phyloP scores from a whole-genome alignment of 1,140 invertebrate genomes.

The Leptopilina clavipes region DNA sequence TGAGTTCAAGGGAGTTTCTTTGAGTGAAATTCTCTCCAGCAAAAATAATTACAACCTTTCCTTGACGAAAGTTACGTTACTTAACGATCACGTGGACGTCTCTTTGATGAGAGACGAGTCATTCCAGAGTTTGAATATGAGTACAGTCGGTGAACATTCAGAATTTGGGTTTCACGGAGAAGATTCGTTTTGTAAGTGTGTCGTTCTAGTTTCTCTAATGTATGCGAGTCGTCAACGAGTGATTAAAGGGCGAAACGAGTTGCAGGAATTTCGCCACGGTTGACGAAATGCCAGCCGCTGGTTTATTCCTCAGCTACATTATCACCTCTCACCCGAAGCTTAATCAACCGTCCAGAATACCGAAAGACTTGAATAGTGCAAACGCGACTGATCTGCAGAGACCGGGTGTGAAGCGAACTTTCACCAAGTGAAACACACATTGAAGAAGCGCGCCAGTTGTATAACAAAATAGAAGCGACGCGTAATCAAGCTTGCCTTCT shows the following conservation, averaged over 20 bases:
- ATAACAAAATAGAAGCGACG: conserved; percentile 14
- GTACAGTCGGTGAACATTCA: not conserved
- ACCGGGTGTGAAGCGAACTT: conserved; percentile 29
- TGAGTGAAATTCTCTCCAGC: not conserved
- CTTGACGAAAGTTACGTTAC: conserved; percentile 4
- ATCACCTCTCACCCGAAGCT: conserved; percentile 50
- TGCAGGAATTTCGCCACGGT: conserved; percentile 30
- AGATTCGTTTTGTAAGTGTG: conserved; percentile 4
- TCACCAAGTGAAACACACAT: conserved; percentile 21
- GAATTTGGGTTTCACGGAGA: not conserved
- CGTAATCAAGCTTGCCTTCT: conserved; percentile 22
- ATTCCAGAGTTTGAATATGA: not conserved
- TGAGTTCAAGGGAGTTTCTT: not conserved
- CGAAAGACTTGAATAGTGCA: conserved; percentile 45
- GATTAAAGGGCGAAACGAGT: conserved; percentile 44
- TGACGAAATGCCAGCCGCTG: conserved; percentile 41
- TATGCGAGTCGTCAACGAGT: conserved; percentile 38
- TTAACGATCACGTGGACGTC: not conserved
- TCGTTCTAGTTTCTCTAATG: not conserved
- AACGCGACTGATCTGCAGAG: conserved; percentile 12
- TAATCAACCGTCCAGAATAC: conserved; percentile 49
- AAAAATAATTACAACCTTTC: not conserved
- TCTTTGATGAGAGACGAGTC: conserved; percentile 17
- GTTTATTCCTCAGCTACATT: conserved; percentile 47
- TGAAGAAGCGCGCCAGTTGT: not conserved